Conservation (phyloP, 2,797 vertebrate genomes). For the Spheniscus humboldti region DNA sequence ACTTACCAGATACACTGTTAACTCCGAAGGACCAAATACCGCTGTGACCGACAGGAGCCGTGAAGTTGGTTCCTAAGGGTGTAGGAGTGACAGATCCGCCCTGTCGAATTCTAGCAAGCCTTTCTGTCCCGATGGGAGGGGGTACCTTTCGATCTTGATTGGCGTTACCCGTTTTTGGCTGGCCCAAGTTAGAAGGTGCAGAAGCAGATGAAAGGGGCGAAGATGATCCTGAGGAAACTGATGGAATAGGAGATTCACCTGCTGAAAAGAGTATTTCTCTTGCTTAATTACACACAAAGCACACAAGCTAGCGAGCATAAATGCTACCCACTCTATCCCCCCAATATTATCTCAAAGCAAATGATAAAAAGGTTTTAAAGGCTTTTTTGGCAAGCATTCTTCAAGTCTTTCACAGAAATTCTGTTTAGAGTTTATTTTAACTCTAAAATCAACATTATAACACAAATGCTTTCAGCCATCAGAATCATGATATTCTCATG, state of each 20-base stretch:
- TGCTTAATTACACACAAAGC: slow-evolving; percentile 68
- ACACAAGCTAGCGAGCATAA: not conserved
- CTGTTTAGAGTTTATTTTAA: not conserved
- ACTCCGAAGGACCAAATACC: slow-evolving; percentile 99
- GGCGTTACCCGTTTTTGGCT: slow-evolving; percentile 83
- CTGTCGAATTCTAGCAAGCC: slow-evolving; percentile 93
- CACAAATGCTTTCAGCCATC: slow-evolving; percentile 48
- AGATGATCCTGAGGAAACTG: slow-evolving; percentile 91
- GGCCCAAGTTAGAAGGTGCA: slow-evolving; percentile 84
- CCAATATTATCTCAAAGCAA: not conserved
- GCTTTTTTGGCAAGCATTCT: not conserved
- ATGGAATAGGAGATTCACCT: slow-evolving; percentile 95
- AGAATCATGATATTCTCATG: not conserved
- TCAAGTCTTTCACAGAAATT: not conserved
- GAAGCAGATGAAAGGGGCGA: slow-evolving; percentile 90
- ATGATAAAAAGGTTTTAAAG: not conserved
- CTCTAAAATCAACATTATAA: not conserved
- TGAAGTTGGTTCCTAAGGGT: slow-evolving; percentile 91
- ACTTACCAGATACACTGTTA: slow-evolving; percentile 89
- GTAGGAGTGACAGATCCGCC: slow-evolving; percentile 91
- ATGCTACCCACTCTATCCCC: not conserved
- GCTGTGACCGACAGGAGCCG: slow-evolving; percentile 92
- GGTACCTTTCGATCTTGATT: slow-evolving; percentile 94
- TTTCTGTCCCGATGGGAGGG: slow-evolving; percentile 94
- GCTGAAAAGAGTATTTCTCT: slow-evolving; percentile 75